Conservation (phyloP, 2,888 invertebrate species). For the Caenorhabditis drosophilae region DNA sequence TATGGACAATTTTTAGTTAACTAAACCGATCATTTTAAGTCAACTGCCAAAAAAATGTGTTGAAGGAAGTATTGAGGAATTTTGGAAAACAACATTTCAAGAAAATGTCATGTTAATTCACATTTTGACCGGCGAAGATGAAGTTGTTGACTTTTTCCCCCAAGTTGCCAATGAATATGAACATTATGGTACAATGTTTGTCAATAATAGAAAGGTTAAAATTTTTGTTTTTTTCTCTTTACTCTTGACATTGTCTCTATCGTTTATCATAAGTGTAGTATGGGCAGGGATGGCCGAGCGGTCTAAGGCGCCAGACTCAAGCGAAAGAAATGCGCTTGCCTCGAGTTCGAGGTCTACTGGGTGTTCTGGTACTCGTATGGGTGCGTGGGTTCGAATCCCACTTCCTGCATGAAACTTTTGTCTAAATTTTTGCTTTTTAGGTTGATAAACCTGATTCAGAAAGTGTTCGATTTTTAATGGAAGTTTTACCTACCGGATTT, state of each 20-base stretch:
- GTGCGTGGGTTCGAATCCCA: constrained; percentile 62
- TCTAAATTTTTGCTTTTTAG: constrained; percentile 5
- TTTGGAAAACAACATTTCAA: constrained; percentile 24
- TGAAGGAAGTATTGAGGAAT: constrained; percentile 15
- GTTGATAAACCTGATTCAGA: constrained; percentile 28
- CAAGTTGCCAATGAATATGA: constrained; percentile 2
- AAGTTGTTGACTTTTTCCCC: constrained; percentile 31
- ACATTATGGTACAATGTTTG: constrained; percentile 34
- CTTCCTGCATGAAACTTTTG: constrained; percentile 38
- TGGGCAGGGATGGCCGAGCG: constrained; percentile 69
- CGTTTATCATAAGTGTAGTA: no score
- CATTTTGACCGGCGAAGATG: constrained; percentile 14
- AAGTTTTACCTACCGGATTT: constrained; percentile 27
- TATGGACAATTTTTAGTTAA: not conserved
- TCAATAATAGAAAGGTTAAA: constrained; percentile 28
- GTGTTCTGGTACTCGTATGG: constrained; percentile 59
- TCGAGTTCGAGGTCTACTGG: not conserved
- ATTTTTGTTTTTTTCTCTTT: no score
- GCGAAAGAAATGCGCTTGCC: constrained; percentile 19
- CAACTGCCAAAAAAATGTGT: constrained; percentile 26
- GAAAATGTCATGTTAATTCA: constrained; percentile 24
- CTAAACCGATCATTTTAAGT: constrained; percentile 16
- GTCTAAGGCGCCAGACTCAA: constrained; percentile 72
- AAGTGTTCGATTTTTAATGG: constrained; percentile 16
- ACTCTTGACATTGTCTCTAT: no score